Percentiles rank a stretch among this genome's conserved stretches.
phyloP scores from a whole-genome alignment of 2,888 invertebrate species.

The Galerucella calmariensis region DNA sequence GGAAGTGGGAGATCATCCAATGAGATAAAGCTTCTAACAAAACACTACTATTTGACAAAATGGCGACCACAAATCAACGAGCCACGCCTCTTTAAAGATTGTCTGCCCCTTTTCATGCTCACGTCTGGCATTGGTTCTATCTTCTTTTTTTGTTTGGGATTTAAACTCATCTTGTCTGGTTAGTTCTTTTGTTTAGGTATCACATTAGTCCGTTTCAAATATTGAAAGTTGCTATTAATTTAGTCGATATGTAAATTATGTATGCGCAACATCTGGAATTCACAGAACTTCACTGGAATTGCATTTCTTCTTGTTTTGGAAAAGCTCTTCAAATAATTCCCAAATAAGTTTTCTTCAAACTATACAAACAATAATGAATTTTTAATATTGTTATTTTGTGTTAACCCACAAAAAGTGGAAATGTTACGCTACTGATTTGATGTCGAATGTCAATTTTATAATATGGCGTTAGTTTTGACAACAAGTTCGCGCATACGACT shows the following conservation, averaged over 20 bases:
- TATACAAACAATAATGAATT: no score
- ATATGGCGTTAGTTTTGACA: no score
- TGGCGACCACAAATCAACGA: conserved; percentile 67
- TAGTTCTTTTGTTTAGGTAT: conserved; percentile 57
- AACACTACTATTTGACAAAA: conserved; percentile 68
- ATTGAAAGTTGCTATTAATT: conserved; percentile 53
- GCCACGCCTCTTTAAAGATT: conserved; percentile 65
- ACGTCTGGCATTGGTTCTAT: conserved; percentile 64
- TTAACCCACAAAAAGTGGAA: no score
- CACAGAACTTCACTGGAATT: conserved; percentile 15
- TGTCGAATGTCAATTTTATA: no score
- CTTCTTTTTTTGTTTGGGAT: conserved; percentile 60
- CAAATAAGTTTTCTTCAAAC: no score
- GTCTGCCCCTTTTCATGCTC: conserved; percentile 65
- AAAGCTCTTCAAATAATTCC: background rate
- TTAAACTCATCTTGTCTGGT: conserved; percentile 61
- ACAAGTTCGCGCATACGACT: no score
- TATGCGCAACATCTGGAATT: conserved; percentile 26
- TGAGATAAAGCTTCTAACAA: conserved; percentile 66
- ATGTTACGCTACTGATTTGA: no score
- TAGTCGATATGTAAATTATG: conserved; percentile 39
- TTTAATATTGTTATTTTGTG: no score
- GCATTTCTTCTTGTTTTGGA: conserved; percentile 16
- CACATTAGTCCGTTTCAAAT: conserved; percentile 54
- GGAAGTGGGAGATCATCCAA: conserved; percentile 66